These are phyloP conservation scores for Epizoanthus ramosus DNA, from an alignment of 92 coral and sea anemone species.

Conservation along the genomic window DNA sequence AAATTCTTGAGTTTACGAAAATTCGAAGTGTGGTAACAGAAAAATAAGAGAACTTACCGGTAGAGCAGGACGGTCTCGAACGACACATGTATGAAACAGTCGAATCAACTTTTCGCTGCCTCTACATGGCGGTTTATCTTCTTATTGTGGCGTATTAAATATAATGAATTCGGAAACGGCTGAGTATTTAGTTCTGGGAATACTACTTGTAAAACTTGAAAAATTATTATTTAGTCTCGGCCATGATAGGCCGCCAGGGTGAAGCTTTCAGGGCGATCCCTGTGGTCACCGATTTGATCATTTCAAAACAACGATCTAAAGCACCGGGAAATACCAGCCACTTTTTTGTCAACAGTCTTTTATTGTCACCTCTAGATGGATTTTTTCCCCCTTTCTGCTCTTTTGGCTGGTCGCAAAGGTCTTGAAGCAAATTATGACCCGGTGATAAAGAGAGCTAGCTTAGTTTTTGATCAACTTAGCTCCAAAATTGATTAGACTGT, in stretches of 20 bases:
- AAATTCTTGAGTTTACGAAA: too few species aligned
- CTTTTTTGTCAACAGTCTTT: conserved; percentile 15
- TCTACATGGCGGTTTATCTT: too few species aligned
- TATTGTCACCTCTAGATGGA: neutral
- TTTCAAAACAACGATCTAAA: conserved; percentile 32
- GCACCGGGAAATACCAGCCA: conserved; percentile 38
- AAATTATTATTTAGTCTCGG: conserved; percentile 11
- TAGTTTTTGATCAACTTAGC: neutral
- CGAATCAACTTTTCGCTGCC: too few species aligned
- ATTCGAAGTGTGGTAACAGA: too few species aligned
- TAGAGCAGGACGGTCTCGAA: too few species aligned
- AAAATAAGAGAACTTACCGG: too few species aligned
- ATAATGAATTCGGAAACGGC: too few species aligned
- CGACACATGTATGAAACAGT: too few species aligned
- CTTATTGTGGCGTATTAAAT: too few species aligned
- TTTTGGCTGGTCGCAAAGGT: neutral
- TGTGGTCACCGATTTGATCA: conserved; percentile 43
- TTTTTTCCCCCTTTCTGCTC: neutral
- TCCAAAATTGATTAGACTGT: neutral
- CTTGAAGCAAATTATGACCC: neutral
- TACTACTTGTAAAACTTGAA: neutral
- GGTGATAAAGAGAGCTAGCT: neutral
- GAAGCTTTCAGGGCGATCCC: conserved; percentile 33
- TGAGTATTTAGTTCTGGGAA: neutral
- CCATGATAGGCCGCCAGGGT: conserved; percentile 7